A percentile compares a stretch with the other conserved stretches of the same genome.
phyloP scores from a whole-genome alignment of 2,113 vertebrate genomes.

The Calonectris borealis region DNA sequence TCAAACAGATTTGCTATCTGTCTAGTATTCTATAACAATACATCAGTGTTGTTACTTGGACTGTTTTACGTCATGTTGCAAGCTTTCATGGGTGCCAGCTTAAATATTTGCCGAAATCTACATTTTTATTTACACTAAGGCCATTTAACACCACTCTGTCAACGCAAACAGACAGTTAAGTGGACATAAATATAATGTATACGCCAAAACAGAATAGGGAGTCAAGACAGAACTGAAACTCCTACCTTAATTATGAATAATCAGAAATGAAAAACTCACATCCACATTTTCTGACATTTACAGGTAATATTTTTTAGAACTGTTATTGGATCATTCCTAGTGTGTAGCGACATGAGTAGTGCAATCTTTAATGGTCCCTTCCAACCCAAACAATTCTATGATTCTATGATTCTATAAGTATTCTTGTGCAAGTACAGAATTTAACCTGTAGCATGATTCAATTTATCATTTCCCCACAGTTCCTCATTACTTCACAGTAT shows the following conservation, averaged over 20 bases:
- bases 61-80: not conserved
- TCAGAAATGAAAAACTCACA: not conserved
- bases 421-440: not conserved
- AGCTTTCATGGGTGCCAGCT: not conserved
- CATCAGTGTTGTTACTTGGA: not conserved
- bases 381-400: not conserved
- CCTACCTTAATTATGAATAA: not conserved
- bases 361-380: not conserved
- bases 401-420: not conserved
- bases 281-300: not conserved
- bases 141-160: not conserved
- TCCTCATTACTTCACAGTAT: not conserved
- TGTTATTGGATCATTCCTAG: not conserved
- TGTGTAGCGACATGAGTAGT: not conserved
- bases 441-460: not conserved
- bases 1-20: not conserved
- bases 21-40: not conserved
- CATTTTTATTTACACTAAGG: not conserved
- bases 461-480: not conserved
- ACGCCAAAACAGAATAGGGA: not conserved
- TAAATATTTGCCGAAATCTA: not conserved
- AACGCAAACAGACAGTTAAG: not conserved
- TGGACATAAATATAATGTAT: not conserved
- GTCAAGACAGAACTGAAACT: not conserved
- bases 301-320: not conserved